Evolutionary conservation across 1,140 invertebrate species (phyloP), one percentile per base, ranked within the genome.

Genomic region (Drosophila paulistorum): DNA sequence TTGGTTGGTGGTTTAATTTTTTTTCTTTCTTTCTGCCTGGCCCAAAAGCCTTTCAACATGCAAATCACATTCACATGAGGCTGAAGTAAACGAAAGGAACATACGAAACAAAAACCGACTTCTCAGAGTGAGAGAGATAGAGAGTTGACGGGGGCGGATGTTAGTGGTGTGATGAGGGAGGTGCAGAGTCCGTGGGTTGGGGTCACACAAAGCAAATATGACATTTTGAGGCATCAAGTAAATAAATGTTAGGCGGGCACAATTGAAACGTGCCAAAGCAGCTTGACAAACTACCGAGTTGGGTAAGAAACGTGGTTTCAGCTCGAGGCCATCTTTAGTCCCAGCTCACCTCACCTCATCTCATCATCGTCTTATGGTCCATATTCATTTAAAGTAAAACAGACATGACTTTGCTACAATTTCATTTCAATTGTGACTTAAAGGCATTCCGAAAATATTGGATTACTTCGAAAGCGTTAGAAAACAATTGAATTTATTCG

Each of bases 251-350:
- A 64, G 71, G 76, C 66, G 70, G 81, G 81, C 30, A 81, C 68
- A 80, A 84, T 77, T 81, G 77, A 76, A 75, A 84, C 82, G 82
- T 84, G 81, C 74, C 81, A 71, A 81, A 81, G 51, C 72, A 70
- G 71, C 63, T 80, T 69, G 45, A 70, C 62, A 75, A 69, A 68
- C 57, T 37, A 59, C 57, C 35, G 9, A 59, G 33, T 37, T 11
- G 14, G 57, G 57, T 17, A 59, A 14, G 33, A 37, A 59, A 37
- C 45, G 45, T 51, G 45, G 45, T 23, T 23, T 20, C 17, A 51
- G 45, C 45, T 51, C 17, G 17, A 51, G 45, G 45, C 45, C 45
- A 20, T 51, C n/a, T 13, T n/a, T 13, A 14, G 11, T 45, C 7
- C 9, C 45, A 51, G 7, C n/a, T 17, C n/a, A 14, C 45, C 7